Conservation (phyloP, 2,888 invertebrate genomes). For the Dicyrtoma fusca region DNA sequence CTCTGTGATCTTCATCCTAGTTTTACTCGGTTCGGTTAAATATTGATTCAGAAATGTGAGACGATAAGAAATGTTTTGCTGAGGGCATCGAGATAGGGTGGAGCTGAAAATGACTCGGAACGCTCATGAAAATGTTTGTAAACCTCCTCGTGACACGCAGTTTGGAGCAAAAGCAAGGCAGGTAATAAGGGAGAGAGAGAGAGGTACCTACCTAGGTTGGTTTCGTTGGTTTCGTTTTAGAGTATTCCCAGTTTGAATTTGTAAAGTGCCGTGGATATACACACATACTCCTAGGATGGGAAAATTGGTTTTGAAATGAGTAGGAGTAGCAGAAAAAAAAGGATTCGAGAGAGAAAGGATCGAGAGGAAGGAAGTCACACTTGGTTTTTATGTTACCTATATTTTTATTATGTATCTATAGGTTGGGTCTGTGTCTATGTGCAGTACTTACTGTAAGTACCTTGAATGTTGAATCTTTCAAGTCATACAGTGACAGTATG, state of each 20-base stretch:
- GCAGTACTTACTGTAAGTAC: background rate
- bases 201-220: background rate
- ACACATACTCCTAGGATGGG: conserved; percentile 3
- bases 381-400: conserved; percentile 17
- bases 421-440: background rate
- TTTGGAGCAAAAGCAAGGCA: background rate
- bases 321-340: too few species aligned
- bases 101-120: conserved; percentile 7
- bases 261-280: background rate
- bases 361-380: conserved; percentile 27
- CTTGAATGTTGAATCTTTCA: too few species aligned
- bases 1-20: background rate
- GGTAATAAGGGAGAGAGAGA: background rate
- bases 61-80: conserved; percentile 8
- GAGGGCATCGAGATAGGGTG: conserved; percentile 10
- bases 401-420: conserved; percentile 4
- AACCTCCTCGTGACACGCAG: background rate
- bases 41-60: conserved; percentile 26
- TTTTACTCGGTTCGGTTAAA: background rate
- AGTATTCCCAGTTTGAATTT: conserved; percentile 16
- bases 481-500: too few species aligned
- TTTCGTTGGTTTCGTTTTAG: background rate
- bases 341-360: background rate
- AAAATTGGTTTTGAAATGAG: conserved; percentile 24
- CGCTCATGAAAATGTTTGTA: conserved; percentile 13